A percentile compares a stretch with the other conserved stretches of the same genome.
Conservation (phyloP, 2,113 vertebrate genomes). For the Calypte anna region DNA sequence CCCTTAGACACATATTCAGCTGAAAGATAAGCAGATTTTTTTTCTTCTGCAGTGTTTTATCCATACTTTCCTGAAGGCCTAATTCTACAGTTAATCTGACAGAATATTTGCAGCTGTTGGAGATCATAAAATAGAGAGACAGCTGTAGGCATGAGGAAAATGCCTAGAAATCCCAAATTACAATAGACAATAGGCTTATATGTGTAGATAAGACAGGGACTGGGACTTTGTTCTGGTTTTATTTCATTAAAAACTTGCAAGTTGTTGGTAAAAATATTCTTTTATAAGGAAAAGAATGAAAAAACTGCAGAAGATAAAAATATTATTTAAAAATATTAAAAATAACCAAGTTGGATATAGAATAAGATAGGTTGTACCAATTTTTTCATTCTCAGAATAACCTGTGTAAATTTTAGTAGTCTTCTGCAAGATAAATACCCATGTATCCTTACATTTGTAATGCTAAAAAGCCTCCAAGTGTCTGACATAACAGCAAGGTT, state of each 20-base stretch:
- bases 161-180: background rate
- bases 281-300: background rate
- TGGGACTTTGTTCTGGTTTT: background rate
- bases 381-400: background rate
- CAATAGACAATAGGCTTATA: background rate
- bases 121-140: background rate
- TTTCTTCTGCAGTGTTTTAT: background rate
- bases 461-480: background rate
- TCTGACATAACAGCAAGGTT: background rate
- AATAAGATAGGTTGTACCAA: background rate
- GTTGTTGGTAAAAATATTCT: background rate
- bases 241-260: background rate
- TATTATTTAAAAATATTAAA: background rate
- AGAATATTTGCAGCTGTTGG: background rate
- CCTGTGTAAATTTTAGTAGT: background rate
- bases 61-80: background rate
- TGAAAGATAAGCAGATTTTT: background rate
- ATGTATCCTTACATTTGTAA: background rate
- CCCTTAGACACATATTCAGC: background rate
- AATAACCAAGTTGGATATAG: background rate
- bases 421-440: background rate
- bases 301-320: background rate
- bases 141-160: background rate
- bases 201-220: background rate
- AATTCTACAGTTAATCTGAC: background rate